Percentiles rank a stretch among this genome's conserved stretches.
phyloP scores from a whole-genome alignment of 2,888 invertebrate genomes.

The Leptinotarsa tumamoca region DNA sequence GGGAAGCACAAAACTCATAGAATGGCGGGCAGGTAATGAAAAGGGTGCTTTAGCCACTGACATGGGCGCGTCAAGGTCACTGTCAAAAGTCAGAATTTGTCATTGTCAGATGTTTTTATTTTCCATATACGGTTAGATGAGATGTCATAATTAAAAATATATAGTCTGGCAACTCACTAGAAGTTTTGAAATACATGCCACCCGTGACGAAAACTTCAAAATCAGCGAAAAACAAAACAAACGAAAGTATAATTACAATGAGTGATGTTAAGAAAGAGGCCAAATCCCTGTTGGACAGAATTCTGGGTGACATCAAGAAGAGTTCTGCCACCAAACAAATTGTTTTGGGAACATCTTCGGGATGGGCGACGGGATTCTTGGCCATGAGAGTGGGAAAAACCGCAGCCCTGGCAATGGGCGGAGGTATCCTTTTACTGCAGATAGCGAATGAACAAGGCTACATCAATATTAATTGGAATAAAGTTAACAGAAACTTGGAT shows the following conservation, averaged over 20 bases:
- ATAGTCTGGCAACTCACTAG: not conserved
- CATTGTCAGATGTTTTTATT: not conserved
- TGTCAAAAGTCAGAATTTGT: not conserved
- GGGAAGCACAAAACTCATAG: too few relatives aligned
- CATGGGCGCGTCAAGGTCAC: not conserved
- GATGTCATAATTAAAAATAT: slow-evolving; percentile 7
- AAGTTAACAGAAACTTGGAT: slow-evolving; percentile 21
- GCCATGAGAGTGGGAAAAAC: slow-evolving; percentile 33
- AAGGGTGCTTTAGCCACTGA: not conserved
- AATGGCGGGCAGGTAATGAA: too few relatives aligned
- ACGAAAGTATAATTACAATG: slow-evolving; percentile 72
- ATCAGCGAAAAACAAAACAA: slow-evolving; percentile 46
- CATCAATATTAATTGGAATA: slow-evolving; percentile 30
- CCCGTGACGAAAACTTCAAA: slow-evolving; percentile 33
- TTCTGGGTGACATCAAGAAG: slow-evolving; percentile 85
- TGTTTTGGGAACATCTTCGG: slow-evolving; percentile 85
- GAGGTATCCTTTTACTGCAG: slow-evolving; percentile 34
- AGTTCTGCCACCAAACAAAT: slow-evolving; percentile 90
- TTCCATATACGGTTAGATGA: not conserved
- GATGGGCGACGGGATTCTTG: slow-evolving; percentile 76
- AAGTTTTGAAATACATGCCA: slow-evolving; percentile 15
- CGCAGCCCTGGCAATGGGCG: slow-evolving; percentile 27
- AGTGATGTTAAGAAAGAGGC: slow-evolving; percentile 73
- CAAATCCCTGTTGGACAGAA: slow-evolving; percentile 78
- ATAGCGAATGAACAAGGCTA: slow-evolving; percentile 29